Conservation (phyloP, 2,888 invertebrate species). For the Adela reaumurella region DNA sequence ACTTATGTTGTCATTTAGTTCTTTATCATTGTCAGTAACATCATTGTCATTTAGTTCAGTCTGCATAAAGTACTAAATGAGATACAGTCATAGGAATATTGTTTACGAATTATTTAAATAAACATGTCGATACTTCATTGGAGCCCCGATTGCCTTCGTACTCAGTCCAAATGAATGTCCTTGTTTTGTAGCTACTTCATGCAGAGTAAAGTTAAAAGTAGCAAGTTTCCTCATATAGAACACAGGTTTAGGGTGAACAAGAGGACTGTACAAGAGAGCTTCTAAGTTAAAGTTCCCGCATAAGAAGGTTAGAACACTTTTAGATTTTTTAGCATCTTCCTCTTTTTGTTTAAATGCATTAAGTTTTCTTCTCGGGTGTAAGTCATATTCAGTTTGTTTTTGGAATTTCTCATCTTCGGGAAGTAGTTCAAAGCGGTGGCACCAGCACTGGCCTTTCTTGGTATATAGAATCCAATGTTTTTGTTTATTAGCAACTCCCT, state of each 20-base stretch:
- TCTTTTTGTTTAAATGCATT: not conserved
- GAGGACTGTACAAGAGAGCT: constrained; percentile 11
- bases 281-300: constrained; percentile 10
- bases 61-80: not conserved
- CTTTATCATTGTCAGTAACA: too few species aligned
- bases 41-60: too few species aligned
- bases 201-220: constrained; percentile 14
- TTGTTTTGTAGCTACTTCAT: constrained; percentile 9
- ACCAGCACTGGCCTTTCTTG: not conserved
- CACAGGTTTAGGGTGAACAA: constrained; percentile 6
- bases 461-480: not conserved
- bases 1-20: too few species aligned
- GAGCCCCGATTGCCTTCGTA: constrained; percentile 14
- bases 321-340: not conserved
- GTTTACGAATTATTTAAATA: not conserved
- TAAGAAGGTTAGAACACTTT: not conserved
- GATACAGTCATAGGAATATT: constrained; percentile 2
- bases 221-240: constrained; percentile 13
- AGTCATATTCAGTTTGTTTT: not conserved
- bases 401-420: not conserved
- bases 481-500: not conserved
- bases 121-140: constrained; percentile 14
- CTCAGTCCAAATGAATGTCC: constrained; percentile 15
- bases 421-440: not conserved
- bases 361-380: not conserved